Conservation (phyloP, 2,797 vertebrate genomes). For the Thripadectes ignobilis region DNA sequence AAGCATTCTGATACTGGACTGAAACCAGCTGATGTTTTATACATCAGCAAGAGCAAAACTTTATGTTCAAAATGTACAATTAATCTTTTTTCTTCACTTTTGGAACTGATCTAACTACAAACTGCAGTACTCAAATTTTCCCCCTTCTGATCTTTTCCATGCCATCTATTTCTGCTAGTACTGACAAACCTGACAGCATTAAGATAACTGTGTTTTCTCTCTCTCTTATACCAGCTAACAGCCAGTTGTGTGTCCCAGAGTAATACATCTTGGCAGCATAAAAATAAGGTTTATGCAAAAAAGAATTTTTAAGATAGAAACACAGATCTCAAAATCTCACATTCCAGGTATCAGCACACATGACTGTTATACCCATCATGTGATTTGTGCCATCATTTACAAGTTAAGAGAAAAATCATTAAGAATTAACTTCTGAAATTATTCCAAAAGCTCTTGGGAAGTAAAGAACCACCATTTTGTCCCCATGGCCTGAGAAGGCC, state of each 20-base stretch:
- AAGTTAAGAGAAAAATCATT: neutral
- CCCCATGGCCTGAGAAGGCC: neutral
- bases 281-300: neutral
- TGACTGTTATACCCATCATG: neutral
- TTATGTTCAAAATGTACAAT: conserved; percentile 19
- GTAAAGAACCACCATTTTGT: neutral
- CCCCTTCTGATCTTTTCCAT: neutral
- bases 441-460: neutral
- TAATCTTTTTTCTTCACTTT: conserved; percentile 12
- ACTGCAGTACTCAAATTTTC: neutral
- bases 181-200: neutral
- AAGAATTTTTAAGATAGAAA: neutral
- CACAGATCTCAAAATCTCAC: neutral
- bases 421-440: neutral
- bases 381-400: neutral
- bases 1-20: conserved; percentile 60
- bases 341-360: neutral
- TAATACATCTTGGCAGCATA: neutral
- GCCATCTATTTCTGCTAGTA: conserved; percentile 25
- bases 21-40: conserved; percentile 56
- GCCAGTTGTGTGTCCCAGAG: neutral
- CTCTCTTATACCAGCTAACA: neutral
- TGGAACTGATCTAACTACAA: conserved; percentile 21
- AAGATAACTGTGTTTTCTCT: neutral
- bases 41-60: conserved; percentile 22